These are phyloP conservation scores for Morpho achilles DNA, from an alignment of 2,888 invertebrate genomes.

Conservation along the genomic window DNA sequence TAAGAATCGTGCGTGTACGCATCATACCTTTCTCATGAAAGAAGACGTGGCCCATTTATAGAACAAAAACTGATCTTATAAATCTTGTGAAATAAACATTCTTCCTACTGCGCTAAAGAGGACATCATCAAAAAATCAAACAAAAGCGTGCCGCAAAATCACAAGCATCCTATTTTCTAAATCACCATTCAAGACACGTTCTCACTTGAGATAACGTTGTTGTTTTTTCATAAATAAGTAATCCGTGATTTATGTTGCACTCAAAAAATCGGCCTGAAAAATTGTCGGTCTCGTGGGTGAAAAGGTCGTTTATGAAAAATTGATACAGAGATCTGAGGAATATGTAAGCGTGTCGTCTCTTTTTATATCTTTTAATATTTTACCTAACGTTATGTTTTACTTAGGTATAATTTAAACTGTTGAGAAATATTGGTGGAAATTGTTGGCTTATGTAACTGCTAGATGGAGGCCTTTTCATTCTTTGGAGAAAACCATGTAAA, in stretches of 20 bases:
- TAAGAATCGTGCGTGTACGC: too few species aligned
- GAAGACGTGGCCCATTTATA: too few species aligned
- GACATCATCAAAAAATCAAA: too few species aligned
- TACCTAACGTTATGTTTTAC: background rate
- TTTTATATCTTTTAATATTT: background rate
- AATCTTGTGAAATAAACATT: too few species aligned
- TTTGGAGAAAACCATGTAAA: too few species aligned
- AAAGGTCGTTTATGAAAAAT: constrained; percentile 53
- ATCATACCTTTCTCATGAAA: too few species aligned
- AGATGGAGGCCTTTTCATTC: too few species aligned
- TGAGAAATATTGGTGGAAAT: background rate
- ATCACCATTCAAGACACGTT: constrained; percentile 53
- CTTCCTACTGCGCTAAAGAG: too few species aligned
- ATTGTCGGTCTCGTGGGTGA: constrained; percentile 47
- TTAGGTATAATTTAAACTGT: background rate
- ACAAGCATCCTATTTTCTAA: constrained; percentile 44
- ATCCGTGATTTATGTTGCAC: constrained; percentile 52
- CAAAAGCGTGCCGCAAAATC: constrained; percentile 36
- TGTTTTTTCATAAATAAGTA: constrained; percentile 51
- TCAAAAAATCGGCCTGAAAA: constrained; percentile 57
- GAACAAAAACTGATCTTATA: too few species aligned
- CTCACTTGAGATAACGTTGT: constrained; percentile 48
- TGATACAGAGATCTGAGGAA: constrained; percentile 32
- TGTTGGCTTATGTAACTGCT: too few species aligned
- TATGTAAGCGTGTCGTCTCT: constrained; percentile 2